Evolutionary conservation across 1,140 invertebrate genomes (phyloP).

Genomic region (Drepana arcuata): DNA sequence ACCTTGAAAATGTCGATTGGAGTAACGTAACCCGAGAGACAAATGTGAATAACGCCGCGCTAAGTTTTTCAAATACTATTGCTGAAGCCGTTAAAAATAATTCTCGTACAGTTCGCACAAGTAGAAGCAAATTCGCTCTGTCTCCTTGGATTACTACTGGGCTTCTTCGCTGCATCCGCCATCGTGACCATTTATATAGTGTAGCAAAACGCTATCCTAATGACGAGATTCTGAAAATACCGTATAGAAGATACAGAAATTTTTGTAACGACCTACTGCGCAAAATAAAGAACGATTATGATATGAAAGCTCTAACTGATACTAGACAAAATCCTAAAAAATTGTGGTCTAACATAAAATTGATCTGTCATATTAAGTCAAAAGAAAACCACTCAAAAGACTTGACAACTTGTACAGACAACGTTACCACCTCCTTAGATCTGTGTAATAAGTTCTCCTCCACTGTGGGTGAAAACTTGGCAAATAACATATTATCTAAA

Average conservation of each 20-base stretch:
- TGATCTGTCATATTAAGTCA: background rate
- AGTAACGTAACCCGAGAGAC: no score
- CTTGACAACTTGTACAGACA: background rate
- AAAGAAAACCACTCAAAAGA: background rate
- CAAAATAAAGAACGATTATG: background rate
- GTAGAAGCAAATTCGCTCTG: background rate
- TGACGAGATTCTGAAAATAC: background rate
- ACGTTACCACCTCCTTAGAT: background rate
- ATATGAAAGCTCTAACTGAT: background rate
- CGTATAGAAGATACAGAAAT: background rate
- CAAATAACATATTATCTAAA: background rate
- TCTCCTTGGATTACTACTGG: background rate
- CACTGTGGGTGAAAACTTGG: background rate
- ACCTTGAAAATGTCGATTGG: no score
- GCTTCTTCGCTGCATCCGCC: background rate
- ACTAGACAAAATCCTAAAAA: background rate
- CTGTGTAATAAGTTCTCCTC: background rate
- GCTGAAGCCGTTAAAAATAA: background rate
- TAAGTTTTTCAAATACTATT: background rate
- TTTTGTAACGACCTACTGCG: background rate
- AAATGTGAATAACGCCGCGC: background rate
- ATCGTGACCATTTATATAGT: background rate
- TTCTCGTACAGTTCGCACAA: background rate
- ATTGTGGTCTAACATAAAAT: background rate
- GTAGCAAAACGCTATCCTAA: background rate